These are phyloP conservation scores for Lepetodrilus schrolli DNA, from an alignment of 2,888 invertebrate genomes.

Conservation along the genomic window DNA sequence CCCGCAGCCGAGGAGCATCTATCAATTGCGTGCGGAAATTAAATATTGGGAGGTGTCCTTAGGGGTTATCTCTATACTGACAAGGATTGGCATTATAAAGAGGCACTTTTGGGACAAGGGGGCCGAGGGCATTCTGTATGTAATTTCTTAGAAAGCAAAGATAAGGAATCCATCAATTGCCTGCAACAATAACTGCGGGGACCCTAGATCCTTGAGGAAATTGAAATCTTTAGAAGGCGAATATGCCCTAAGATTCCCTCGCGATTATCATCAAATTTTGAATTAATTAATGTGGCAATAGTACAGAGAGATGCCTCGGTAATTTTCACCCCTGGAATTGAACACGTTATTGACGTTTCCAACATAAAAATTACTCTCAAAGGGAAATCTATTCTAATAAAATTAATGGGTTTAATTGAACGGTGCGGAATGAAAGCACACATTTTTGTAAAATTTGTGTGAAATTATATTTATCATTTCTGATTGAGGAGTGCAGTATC, in stretches of 20 bases:
- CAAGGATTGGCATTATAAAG: slow-evolving; percentile 10
- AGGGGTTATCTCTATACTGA: slow-evolving; percentile 11
- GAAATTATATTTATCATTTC: not conserved
- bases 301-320: not conserved
- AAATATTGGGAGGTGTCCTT: slow-evolving; percentile 18
- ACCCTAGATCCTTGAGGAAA: not conserved
- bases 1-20: not conserved
- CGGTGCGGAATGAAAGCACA: not conserved
- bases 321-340: not conserved
- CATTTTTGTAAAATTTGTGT: not conserved
- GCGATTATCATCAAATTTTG: slow-evolving; percentile 26
- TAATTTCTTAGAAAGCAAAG: slow-evolving; percentile 1
- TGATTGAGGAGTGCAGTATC: not conserved
- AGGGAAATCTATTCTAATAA: slow-evolving; percentile 6
- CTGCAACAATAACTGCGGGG: slow-evolving; percentile 7
- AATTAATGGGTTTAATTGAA: slow-evolving; percentile 8
- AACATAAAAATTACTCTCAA: slow-evolving; percentile 16
- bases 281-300: slow-evolving; percentile 12
- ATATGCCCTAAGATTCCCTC: not conserved
- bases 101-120: not conserved
- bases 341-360: not conserved
- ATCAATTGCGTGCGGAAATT: slow-evolving; percentile 14
- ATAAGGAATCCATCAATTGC: slow-evolving; percentile 22
- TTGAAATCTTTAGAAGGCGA: slow-evolving; percentile 20
- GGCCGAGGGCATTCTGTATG: slow-evolving; percentile 5